phyloP scores from a whole-genome alignment of 1,140 invertebrate genomes.

The Myzus persicae region DNA sequence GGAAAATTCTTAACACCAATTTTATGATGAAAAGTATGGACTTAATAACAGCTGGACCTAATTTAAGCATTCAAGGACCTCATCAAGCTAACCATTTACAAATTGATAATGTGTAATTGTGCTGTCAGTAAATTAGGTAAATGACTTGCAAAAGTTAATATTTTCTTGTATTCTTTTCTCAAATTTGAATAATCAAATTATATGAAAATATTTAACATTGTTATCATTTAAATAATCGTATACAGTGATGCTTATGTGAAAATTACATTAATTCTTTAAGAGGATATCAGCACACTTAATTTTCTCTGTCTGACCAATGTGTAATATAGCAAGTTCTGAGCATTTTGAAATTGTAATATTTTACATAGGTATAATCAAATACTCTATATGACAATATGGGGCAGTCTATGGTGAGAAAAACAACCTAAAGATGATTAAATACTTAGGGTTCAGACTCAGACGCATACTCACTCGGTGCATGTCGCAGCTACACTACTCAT shows the following conservation, averaged over 20 bases:
- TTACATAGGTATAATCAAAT: background rate
- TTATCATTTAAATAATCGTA: no score
- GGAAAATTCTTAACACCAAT: constrained; percentile 44
- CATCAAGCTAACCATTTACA: background rate
- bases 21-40: constrained; percentile 57
- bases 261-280: background rate
- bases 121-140: background rate
- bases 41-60: constrained; percentile 2
- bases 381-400: no score
- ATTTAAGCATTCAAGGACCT: constrained; percentile 31
- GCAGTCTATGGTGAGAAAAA: no score
- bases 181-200: background rate
- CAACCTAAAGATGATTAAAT: no score
- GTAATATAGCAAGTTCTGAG: background rate
- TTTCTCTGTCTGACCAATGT: background rate
- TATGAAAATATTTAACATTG: background rate
- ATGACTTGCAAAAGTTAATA: background rate
- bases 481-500: no score
- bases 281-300: background rate
- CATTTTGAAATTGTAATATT: background rate
- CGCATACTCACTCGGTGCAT: no score
- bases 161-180: background rate
- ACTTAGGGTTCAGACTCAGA: no score
- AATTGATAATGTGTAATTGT: background rate
- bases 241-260: no score